Percentiles rank a stretch among this genome's conserved stretches.
These are phyloP conservation scores for Ceyx margarethae DNA, from an alignment of 2,113 vertebrate species.

Conservation along the genomic window DNA sequence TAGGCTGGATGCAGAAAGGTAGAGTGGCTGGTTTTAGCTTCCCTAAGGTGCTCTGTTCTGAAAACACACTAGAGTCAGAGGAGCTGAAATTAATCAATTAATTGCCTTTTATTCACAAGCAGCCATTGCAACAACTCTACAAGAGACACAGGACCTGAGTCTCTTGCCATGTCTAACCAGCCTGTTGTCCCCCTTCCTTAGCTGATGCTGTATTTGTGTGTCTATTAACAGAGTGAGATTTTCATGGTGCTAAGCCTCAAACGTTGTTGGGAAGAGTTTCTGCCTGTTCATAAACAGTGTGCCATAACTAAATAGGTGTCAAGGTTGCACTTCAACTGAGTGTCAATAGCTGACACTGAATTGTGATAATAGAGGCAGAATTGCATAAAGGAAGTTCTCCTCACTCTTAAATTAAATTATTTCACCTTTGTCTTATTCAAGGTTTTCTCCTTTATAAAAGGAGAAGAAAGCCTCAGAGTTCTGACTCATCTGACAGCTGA, in stretches of 20 bases:
- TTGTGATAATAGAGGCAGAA: conserved; percentile 19
- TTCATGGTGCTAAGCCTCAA: not conserved
- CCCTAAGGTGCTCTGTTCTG: not conserved
- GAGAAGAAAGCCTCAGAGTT: not conserved
- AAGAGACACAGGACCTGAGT: rapidly evolving
- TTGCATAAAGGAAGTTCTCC: not conserved
- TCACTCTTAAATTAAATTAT: conserved; percentile 40
- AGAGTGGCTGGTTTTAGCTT: not conserved
- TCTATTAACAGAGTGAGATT: not conserved
- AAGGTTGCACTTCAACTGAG: not conserved
- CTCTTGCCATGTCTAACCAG: not conserved
- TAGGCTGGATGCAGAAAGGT: not conserved
- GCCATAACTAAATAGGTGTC: not conserved
- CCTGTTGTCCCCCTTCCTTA: not conserved
- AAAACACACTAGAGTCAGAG: not conserved
- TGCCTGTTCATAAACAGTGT: not conserved
- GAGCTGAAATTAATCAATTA: not conserved
- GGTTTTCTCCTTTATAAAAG: not conserved
- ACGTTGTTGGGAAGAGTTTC: not conserved
- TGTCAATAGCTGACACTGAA: not conserved
- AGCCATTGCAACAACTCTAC: not conserved
- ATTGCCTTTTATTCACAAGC: not conserved
- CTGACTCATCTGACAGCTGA: not conserved
- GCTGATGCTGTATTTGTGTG: not conserved
- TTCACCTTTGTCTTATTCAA: conserved; percentile 30